Percentiles rank a stretch among this genome's conserved stretches.
Conservation (phyloP, 2,113 vertebrate genomes). For the Cochlearius cochlearius region DNA sequence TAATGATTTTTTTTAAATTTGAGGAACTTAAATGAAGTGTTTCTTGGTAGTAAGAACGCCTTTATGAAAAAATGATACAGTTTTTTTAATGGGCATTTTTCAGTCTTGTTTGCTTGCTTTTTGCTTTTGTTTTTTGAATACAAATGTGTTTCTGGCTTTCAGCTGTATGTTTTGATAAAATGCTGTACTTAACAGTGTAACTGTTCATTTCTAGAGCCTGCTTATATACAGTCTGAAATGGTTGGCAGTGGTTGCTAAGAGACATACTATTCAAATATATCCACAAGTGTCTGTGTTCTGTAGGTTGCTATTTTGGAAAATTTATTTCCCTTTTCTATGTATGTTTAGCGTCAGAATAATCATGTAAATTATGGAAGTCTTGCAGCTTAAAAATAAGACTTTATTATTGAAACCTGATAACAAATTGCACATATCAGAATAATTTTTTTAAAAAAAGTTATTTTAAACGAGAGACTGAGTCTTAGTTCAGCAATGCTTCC, state of each 20-base stretch:
- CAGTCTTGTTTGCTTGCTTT: background rate
- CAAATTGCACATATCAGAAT: background rate
- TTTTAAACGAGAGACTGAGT: background rate
- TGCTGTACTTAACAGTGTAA: conserved; percentile 10
- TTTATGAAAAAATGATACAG: background rate
- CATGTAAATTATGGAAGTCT: conserved; percentile 51
- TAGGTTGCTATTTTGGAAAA: conserved; percentile 68
- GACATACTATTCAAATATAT: conserved; percentile 66
- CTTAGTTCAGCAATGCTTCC: background rate
- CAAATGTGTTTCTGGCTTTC: background rate
- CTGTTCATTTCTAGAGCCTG: conserved; percentile 48
- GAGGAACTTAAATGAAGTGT: background rate
- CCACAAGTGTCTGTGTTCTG: conserved; percentile 57
- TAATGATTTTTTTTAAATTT: too few species aligned
- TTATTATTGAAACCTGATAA: conserved; percentile 44
- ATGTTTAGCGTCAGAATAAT: conserved; percentile 55
- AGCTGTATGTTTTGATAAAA: conserved; percentile 26
- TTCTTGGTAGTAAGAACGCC: background rate
- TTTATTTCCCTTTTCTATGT: conserved; percentile 61
- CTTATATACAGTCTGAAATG: conserved; percentile 52
- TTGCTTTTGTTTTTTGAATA: background rate
- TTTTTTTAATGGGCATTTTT: background rate
- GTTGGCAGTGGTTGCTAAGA: conserved; percentile 76
- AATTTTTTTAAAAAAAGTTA: background rate
- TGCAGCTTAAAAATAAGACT: conserved; percentile 55